Evolutionary conservation across 2,888 invertebrate genomes (phyloP).

Genomic region (Eupithecia subfuscata): DNA sequence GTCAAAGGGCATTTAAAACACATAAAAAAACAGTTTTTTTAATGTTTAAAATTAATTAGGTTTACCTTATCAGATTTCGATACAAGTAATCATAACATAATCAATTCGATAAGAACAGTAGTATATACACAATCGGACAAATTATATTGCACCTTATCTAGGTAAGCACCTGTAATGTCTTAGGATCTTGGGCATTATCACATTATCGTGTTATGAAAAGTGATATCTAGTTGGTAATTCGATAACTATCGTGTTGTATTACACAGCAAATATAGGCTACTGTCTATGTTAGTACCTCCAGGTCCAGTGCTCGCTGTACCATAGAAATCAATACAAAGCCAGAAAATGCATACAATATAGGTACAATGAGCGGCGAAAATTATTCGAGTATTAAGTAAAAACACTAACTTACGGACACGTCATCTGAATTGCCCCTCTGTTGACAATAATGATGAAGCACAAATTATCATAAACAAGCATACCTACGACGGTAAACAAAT

Average conservation of each 20-base stretch:
- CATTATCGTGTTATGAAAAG: constrained; percentile 15
- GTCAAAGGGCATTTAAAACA: background rate
- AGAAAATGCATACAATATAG: background rate
- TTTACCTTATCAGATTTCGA: constrained; percentile 10
- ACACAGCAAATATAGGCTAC: background rate
- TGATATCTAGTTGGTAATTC: constrained; percentile 12
- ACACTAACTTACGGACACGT: background rate
- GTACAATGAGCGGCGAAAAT: background rate
- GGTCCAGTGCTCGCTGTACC: no score
- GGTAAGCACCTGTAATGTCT: constrained; percentile 22
- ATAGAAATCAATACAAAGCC: no score
- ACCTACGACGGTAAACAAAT: constrained; percentile 7
- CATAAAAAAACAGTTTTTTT: constrained; percentile 46
- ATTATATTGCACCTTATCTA: constrained; percentile 28
- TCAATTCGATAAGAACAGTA: constrained; percentile 6
- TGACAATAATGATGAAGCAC: background rate
- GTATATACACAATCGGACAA: constrained; percentile 20
- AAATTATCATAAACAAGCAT: constrained; percentile 6
- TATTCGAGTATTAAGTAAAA: background rate
- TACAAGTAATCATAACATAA: constrained; percentile 10
- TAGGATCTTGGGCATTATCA: constrained; percentile 6
- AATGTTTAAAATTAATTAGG: background rate
- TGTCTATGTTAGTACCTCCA: background rate
- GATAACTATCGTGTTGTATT: background rate
- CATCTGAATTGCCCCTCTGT: background rate